Evolutionary conservation across 2,888 invertebrate species (phyloP), one percentile per base, ranked within the genome.

Genomic region (Itoplectis maculator): DNA sequence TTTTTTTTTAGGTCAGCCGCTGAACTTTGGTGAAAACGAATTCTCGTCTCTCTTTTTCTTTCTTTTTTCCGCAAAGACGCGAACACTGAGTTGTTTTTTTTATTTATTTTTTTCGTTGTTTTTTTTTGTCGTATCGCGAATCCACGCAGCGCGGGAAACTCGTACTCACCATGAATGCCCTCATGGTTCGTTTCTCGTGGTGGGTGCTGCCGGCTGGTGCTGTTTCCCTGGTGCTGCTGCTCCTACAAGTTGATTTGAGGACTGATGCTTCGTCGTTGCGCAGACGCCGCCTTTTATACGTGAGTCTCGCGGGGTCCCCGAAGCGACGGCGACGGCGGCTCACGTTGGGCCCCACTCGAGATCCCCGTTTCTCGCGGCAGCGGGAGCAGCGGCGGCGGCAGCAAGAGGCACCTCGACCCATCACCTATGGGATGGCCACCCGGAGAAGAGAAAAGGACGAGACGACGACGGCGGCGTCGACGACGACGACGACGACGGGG

Each of bases 81-180:
- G 66, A 81, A 76, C 76, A 76, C 75, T 81, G 70, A 56, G 29
- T 13, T n/a, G n/a, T n/a, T n/a, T 29, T 56, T 0, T 29, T 54
- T 23, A 7, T 54, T 61, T 7, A 2, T 18, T 37, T 61, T 61
- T 9, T 15, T 2, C 8, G 8, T 42, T 42, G 8, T 8, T 61
- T 18, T 2, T 15, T 61, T 37, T 37, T 6, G 15, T 2, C 5
- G 7, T 15, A 29, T 29, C 23, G 29, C 13, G 56, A 35, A 59
- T 59, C 56, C 56, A 29, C 35, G 7, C 35, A 2, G 56, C 5
- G n/a, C n/a, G n/a, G n/a, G 68, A 75, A 75, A 69, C 69, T 54
- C 83, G n/a, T 87, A 92, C 92, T 93, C 91, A 93, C 93, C 92
- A 93, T 89, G 91, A 92, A 93, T 92, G 92, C 92, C 92, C 92